Evolutionary conservation across 2,797 vertebrate genomes (phyloP), one percentile per base, ranked within the genome.

Genomic region (Oreortyx pictus): DNA sequence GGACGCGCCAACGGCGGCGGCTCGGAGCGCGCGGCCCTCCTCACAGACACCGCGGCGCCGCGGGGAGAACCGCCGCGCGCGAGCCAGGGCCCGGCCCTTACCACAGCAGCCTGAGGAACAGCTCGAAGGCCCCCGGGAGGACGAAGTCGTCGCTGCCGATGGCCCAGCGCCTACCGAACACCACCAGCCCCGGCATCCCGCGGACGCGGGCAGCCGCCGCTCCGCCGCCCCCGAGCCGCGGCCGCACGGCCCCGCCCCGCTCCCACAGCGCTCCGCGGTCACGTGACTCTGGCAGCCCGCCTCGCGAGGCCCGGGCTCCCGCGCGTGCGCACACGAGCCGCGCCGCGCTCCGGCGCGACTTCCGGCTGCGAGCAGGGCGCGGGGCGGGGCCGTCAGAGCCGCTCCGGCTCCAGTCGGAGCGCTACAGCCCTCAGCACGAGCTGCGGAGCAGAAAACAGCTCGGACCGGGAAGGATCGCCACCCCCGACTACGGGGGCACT

Each of bases 101-200:
- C 99, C 98, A 99, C 18, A 98, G 61, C 6, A 98, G 39, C n/a
- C 99, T 97, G 65, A 99, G 50, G 54, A 98, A 97, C 46, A 99
- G 91, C 80, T 99, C 99, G 76, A 99, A 97, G 31, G 92, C 94
- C 8, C 98, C 98, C 5, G 99, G 99, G 87, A 99, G 98, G 23
- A 99, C 98, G 9, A 99, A 95, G 88, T 99, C 99, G 71, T 99
- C 99, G 66, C 98, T 99, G 94, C 98, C 98, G 50, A 99, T 98
- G n/a, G 97, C 98, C 99, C 99, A 99, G 52, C 99, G 98, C 95
- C 99, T 97, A 54, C 98, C 98, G 54, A 99, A 99, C 33, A 97
- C 97, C 50, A 52, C 98, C 95, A 99, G 92, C 2, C 98, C 99
- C 7, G 98, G 98, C 99, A 99, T 99, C 10, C 72, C 25, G 5